These are phyloP conservation scores for Candoia aspera DNA, from an alignment of 2,113 vertebrate species.

Conservation along the genomic window DNA sequence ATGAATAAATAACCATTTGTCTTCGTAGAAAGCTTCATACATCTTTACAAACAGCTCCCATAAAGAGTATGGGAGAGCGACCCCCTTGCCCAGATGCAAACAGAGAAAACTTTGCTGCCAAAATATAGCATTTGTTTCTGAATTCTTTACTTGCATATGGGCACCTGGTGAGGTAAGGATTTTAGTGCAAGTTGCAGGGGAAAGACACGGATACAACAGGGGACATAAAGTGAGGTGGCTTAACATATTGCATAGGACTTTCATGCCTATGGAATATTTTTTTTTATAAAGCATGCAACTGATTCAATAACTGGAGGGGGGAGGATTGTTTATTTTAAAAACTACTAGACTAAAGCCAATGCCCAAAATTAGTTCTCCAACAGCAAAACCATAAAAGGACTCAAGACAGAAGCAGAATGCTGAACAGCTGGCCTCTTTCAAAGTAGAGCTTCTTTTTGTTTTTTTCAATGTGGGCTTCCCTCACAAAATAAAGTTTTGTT, in stretches of 20 bases:
- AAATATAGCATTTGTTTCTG: neutral
- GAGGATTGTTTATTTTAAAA: constrained; percentile 62
- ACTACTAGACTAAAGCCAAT: constrained; percentile 41
- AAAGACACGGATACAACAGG: neutral
- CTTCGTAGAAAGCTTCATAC: neutral
- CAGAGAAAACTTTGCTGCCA: neutral
- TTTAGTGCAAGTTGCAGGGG: neutral
- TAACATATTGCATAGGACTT: neutral
- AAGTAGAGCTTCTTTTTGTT: neutral
- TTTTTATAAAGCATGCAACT: constrained; percentile 55
- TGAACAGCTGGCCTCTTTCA: constrained; percentile 65
- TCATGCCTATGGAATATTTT: constrained; percentile 57
- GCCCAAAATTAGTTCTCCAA: constrained; percentile 58
- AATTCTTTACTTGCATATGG: neutral
- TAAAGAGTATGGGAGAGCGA: neutral
- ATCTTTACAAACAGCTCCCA: neutral
- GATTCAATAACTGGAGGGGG: constrained; percentile 41
- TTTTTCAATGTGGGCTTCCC: constrained; percentile 36
- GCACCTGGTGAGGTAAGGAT: neutral
- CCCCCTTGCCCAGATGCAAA: neutral
- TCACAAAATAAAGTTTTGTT: neutral
- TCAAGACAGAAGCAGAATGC: constrained; percentile 60
- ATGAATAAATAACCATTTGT: neutral
- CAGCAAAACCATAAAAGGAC: constrained; percentile 66
- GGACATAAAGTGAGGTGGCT: constrained; percentile 15